Evolutionary conservation across 2,888 invertebrate species (phyloP).

Genomic region (Polymixis flavicincta): DNA sequence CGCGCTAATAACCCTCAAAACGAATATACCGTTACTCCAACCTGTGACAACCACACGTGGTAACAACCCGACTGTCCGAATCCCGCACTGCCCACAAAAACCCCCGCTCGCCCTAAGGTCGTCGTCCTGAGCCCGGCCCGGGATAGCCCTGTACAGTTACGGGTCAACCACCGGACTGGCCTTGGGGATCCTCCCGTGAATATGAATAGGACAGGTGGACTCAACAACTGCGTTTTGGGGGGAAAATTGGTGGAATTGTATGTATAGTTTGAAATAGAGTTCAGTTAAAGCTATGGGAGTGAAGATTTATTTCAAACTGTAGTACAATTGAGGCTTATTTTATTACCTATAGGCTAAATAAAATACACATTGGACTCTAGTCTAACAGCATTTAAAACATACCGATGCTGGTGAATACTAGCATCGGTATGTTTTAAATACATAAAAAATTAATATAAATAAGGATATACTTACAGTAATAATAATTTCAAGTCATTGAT

Average conservation of each 20-base stretch:
- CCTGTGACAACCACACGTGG: slow-evolving; percentile 11
- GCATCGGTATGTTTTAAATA: no score
- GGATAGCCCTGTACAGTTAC: slow-evolving; percentile 70
- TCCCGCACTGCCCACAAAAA: slow-evolving; percentile 60
- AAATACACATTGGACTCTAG: background rate
- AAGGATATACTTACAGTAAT: no score
- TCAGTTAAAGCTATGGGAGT: background rate
- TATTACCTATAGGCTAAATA: background rate
- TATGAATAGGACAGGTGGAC: slow-evolving; percentile 69
- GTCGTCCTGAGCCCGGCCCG: slow-evolving; percentile 59
- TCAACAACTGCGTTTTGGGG: slow-evolving; percentile 15
- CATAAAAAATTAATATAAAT: no score
- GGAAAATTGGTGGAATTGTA: slow-evolving; percentile 1
- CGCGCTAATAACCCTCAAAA: background rate
- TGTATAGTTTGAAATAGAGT: background rate
- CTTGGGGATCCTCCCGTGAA: slow-evolving; percentile 67
- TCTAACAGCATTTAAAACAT: no score
- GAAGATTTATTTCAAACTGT: background rate
- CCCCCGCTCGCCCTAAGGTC: slow-evolving; percentile 49
- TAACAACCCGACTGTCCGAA: slow-evolving; percentile 27
- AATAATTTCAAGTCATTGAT: no score
- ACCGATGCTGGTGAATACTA: no score
- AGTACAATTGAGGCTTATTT: background rate
- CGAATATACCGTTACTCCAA: slow-evolving; percentile 20
- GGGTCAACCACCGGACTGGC: slow-evolving; percentile 67